These are phyloP conservation scores for Calameuta idolon DNA, from an alignment of 2,888 invertebrate species.

Conservation along the genomic window DNA sequence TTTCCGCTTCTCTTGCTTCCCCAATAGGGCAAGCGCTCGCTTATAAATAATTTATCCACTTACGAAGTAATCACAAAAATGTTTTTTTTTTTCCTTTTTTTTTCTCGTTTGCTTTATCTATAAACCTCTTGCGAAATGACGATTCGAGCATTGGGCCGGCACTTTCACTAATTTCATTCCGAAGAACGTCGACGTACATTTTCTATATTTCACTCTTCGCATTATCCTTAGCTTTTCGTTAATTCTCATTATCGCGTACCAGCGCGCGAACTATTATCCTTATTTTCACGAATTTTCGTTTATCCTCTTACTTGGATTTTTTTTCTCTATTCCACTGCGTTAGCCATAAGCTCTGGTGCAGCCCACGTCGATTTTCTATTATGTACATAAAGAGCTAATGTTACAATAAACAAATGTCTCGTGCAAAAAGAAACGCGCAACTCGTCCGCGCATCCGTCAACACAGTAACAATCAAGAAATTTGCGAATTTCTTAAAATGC, in stretches of 20 bases:
- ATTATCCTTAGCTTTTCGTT: not conserved
- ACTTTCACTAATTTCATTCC: not conserved
- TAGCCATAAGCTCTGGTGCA: not conserved
- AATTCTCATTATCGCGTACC: not conserved
- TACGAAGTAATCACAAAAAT: constrained; percentile 5
- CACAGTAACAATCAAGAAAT: not conserved
- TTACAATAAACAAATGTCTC: not conserved
- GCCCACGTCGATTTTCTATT: not conserved
- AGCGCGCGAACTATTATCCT: not conserved
- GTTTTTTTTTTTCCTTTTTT: not conserved
- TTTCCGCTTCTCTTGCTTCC: not conserved
- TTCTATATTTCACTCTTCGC: not conserved
- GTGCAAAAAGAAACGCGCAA: not conserved
- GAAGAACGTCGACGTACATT: not conserved
- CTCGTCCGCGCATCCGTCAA: not conserved
- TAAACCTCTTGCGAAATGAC: not conserved
- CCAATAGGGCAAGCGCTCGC: constrained; percentile 14
- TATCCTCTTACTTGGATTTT: not conserved
- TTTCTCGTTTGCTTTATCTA: not conserved
- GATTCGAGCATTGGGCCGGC: not conserved
- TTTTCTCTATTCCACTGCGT: not conserved
- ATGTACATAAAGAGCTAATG: not conserved
- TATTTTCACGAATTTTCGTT: not conserved
- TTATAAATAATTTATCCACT: constrained; percentile 13
- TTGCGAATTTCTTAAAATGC: not conserved